Percentiles rank a stretch among this genome's conserved stretches.
phyloP scores from a whole-genome alignment of 2,113 vertebrate species.

The Monopterus albus region DNA sequence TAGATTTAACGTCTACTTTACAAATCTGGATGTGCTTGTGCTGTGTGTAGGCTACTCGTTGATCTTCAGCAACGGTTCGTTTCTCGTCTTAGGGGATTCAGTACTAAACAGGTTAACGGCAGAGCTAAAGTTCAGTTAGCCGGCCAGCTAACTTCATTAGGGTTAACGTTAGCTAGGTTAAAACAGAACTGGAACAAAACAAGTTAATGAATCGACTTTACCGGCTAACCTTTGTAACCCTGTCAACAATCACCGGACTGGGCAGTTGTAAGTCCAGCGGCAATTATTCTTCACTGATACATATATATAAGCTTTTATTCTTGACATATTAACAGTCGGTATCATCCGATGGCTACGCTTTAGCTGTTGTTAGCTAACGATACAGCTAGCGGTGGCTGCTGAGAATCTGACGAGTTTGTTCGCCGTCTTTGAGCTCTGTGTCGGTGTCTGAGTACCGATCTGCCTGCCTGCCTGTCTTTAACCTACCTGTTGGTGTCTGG shows the following conservation, averaged over 20 bases:
- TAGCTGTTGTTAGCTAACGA: not conserved
- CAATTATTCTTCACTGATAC: rapidly evolving
- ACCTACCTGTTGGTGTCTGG: not conserved
- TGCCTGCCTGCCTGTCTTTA: too few species aligned
- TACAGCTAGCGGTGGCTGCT: too few species aligned
- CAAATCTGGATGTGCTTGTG: not conserved
- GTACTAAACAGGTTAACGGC: not conserved
- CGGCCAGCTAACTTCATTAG: conserved; percentile 1
- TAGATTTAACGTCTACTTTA: rapidly evolving
- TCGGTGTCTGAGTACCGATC: not conserved
- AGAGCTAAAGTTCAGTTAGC: not conserved
- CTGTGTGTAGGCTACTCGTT: not conserved
- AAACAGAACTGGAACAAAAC: not conserved
- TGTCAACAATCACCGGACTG: not conserved
- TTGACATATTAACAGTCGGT: too few species aligned
- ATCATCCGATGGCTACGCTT: not conserved
- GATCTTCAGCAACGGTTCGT: rapidly evolving
- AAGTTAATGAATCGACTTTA: too few species aligned
- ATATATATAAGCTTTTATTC: too few species aligned
- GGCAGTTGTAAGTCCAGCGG: rapidly evolving
- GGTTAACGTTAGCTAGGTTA: conserved; percentile 31
- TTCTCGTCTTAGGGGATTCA: not conserved
- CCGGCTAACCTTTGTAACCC: not conserved
- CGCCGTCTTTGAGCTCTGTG: not conserved
- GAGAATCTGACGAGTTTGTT: not conserved